Evolutionary conservation across 2,888 invertebrate genomes (phyloP).

Genomic region (Atrina japonica): DNA sequence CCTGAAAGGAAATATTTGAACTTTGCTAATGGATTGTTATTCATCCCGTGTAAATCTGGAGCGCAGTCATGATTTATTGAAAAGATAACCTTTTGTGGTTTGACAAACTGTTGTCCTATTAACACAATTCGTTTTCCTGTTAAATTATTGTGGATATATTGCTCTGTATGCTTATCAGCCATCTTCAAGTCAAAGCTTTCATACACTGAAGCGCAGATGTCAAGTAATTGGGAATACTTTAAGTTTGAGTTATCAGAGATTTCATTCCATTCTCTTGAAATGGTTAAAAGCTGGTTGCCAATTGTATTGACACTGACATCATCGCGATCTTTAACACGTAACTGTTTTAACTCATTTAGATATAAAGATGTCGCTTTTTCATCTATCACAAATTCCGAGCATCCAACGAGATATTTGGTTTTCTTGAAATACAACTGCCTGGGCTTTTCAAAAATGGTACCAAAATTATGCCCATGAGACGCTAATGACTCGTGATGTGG

Average conservation of each 20-base stretch:
- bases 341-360: neutral
- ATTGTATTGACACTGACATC: neutral
- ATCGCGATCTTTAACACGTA: neutral
- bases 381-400: neutral
- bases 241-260: neutral
- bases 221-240: neutral
- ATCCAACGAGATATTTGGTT: constrained; percentile 6
- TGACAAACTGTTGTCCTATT: neutral
- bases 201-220: neutral
- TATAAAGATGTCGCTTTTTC: neutral
- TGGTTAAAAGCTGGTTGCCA: neutral
- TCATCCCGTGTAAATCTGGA: constrained; percentile 13
- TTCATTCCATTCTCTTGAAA: neutral
- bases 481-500: too few species aligned
- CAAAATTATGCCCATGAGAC: too few species aligned
- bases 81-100: constrained; percentile 6
- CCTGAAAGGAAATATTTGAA: constrained; percentile 42
- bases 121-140: neutral
- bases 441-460: constrained; percentile 3
- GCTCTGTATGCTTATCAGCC: constrained; percentile 43
- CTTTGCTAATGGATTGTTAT: neutral
- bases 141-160: neutral
- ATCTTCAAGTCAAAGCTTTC: neutral
- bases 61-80: constrained; percentile 17
- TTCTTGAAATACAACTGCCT: neutral